These are phyloP conservation scores for Drosophila repletoides DNA, from an alignment of 1,140 invertebrate species.

Conservation along the genomic window DNA sequence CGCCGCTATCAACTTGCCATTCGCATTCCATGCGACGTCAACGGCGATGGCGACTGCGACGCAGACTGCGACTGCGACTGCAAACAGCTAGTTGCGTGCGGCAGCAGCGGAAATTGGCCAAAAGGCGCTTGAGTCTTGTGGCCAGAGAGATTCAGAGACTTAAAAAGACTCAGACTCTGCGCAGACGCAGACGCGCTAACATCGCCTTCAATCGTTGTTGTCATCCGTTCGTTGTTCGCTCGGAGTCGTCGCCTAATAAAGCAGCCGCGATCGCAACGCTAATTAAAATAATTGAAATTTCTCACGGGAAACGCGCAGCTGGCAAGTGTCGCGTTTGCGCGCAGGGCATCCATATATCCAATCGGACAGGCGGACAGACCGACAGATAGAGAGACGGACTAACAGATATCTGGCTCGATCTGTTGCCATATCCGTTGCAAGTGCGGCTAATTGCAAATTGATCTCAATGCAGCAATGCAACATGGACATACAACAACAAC, in stretches of 20 bases:
- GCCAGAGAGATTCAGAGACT: neutral
- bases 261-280: conserved; percentile 73
- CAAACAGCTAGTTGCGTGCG: conserved; percentile 32
- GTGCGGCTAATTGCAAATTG: conserved; percentile 78
- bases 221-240: conserved; percentile 17
- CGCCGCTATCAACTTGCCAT: conserved; percentile 68
- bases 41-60: conserved; percentile 9
- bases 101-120: conserved; percentile 66
- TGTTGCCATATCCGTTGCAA: conserved; percentile 71
- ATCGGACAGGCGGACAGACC: neutral
- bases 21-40: conserved; percentile 44
- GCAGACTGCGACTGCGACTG: conserved; percentile 5
- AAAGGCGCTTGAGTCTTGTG: conserved; percentile 6
- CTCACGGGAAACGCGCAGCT: conserved; percentile 75
- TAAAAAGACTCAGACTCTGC: conserved; percentile 57
- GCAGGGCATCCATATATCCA: conserved; percentile 52
- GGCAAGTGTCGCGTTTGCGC: conserved; percentile 44
- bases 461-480: conserved; percentile 34
- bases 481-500: neutral
- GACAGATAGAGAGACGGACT: neutral
- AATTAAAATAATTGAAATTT: conserved; percentile 82
- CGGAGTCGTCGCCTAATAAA: conserved; percentile 52
- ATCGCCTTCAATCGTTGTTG: conserved; percentile 53
- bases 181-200: conserved; percentile 72
- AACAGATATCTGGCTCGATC: neutral